These are phyloP conservation scores for Tenrec ecaudatus DNA, from an alignment of 2,113 vertebrate genomes.

Conservation along the genomic window DNA sequence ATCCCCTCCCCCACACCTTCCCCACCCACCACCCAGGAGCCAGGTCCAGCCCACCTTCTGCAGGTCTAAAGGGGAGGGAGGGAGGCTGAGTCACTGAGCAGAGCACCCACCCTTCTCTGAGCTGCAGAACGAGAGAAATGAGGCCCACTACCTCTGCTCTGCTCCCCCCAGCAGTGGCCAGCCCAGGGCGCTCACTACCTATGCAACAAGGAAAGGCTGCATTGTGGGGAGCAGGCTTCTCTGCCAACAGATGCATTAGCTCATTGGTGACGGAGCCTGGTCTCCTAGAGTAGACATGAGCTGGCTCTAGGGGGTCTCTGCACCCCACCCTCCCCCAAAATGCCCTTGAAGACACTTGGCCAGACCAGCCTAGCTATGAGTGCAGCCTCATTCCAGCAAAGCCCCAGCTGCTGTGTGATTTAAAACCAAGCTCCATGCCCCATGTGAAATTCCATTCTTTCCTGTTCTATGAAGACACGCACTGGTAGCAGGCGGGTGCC, in stretches of 20 bases:
- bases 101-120: not conserved
- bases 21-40: too few relatives aligned
- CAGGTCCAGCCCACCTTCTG: not conserved
- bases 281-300: not conserved
- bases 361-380: not conserved
- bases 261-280: not conserved
- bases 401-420: not conserved
- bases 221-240: not conserved
- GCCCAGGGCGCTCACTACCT: too few relatives aligned
- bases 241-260: not conserved
- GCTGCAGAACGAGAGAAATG: not conserved
- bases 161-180: too few relatives aligned
- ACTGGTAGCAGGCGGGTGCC: not conserved
- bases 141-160: not conserved
- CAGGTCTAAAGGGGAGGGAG: not conserved
- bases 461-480: not conserved
- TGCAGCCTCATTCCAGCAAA: too few relatives aligned
- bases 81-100: too few relatives aligned
- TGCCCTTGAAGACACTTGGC: slow-evolving; percentile 6
- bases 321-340: not conserved
- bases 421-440: not conserved
- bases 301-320: too few relatives aligned
- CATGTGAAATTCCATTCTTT: not conserved
- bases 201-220: too few relatives aligned
- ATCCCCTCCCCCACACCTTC: not conserved